Conservation (phyloP, 2,888 invertebrate genomes). For the Ophion obscuratus region DNA sequence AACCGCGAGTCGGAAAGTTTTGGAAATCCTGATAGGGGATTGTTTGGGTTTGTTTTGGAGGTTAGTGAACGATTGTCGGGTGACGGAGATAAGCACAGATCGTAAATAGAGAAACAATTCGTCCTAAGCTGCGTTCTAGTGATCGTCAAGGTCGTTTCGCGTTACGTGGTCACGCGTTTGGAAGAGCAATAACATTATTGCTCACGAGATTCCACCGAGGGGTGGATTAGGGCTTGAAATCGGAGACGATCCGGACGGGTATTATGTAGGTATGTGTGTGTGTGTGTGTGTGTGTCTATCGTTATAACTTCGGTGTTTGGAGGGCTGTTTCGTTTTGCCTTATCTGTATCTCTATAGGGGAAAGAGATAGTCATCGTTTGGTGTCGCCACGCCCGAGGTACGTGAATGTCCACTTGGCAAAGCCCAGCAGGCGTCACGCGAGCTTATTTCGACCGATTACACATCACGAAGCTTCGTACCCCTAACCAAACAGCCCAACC, state of each 20-base stretch:
- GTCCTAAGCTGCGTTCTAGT: not conserved
- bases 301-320: slow-evolving; percentile 8
- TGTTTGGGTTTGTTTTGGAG: not conserved
- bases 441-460: slow-evolving; percentile 63
- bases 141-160: slow-evolving; percentile 5
- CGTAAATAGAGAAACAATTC: slow-evolving; percentile 1
- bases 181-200: slow-evolving; percentile 12
- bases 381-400: slow-evolving; percentile 39
- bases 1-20: not conserved
- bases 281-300: not conserved
- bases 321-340: slow-evolving; percentile 5
- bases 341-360: not conserved
- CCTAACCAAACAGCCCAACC: slow-evolving; percentile 40
- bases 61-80: not conserved
- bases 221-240: slow-evolving; percentile 1
- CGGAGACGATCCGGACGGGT: not conserved
- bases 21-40: not conserved
- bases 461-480: slow-evolving; percentile 56
- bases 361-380: slow-evolving; percentile 34
- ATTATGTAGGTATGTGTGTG: not conserved
- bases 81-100: not conserved
- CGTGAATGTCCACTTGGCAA: slow-evolving; percentile 60
- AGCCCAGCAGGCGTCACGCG: slow-evolving; percentile 49
- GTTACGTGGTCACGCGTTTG: not conserved
- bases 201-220: not conserved